phyloP scores from a whole-genome alignment of 2,888 invertebrate species.

The Scaptomyza tumidula region DNA sequence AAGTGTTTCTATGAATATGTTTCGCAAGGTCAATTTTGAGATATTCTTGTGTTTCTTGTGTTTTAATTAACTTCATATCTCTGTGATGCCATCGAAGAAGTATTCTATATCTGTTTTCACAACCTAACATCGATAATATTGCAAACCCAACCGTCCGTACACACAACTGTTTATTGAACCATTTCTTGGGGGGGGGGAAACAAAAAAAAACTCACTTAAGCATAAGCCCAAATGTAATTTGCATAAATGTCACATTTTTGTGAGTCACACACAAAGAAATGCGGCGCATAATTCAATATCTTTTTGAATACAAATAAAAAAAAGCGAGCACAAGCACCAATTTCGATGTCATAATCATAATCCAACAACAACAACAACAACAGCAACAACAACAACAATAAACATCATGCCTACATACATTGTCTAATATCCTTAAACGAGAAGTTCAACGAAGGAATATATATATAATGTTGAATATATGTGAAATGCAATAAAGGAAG shows the following conservation, averaged over 20 bases:
- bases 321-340: neutral
- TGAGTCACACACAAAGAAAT: conserved; percentile 12
- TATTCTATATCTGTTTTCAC: neutral
- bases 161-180: too few relatives aligned
- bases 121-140: neutral
- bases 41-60: neutral
- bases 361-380: conserved; percentile 20
- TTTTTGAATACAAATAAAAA: neutral
- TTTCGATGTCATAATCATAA: conserved; percentile 74
- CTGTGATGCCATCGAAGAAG: too few relatives aligned
- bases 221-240: conserved; percentile 47
- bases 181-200: too few relatives aligned
- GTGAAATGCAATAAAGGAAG: conserved; percentile 81
- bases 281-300: conserved; percentile 59
- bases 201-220: conserved; percentile 1
- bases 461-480: neutral
- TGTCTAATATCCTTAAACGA: conserved; percentile 41
- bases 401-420: conserved; percentile 14
- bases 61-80: too few relatives aligned
- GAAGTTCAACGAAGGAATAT: conserved; percentile 39
- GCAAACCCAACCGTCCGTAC: too few relatives aligned
- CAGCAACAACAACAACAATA: neutral
- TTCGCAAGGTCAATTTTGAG: neutral
- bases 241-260: conserved; percentile 70
- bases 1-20: neutral